Evolutionary conservation across 23 tunicate species (phyloP), one percentile per base, ranked within the genome.

Genomic region (Diplosoma virens): DNA sequence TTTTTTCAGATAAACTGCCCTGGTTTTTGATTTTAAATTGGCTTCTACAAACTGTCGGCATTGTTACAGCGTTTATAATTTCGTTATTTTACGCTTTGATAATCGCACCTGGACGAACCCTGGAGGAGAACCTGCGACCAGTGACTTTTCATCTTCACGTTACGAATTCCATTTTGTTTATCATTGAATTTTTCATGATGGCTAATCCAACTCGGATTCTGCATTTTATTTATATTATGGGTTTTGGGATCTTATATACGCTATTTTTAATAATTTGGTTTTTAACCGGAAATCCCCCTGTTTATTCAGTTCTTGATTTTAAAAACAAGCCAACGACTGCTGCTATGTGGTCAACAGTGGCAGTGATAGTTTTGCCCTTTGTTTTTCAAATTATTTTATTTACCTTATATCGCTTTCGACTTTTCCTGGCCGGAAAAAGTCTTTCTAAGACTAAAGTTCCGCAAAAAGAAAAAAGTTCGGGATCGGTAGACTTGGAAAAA

Each of bases 11-110:
- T 18, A 73, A 45, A 1, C 75, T 65, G 7, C 66, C 50, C 6
- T 82, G 87, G 87, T 82, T 37, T 77, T 66, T 47, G 66, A 82
- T 58, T 21, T 32, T 82, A 25, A 63, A 47, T 67, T 82, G 87
- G 87, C 25, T 59, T 9, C 34, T 82, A 5, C 74, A 47, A 47
- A 48, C 47, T n/a, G 72, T 74, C 22, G 87, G 75, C 0, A 16
- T 64, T 6, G 45, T 24, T n/a, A 41, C 87, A 17, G 87, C 81
- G 25, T 82, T 82, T 27, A 36, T 36, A 25, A 59, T 82, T 25
- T 61, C 75, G 0, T 18, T 82, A 1, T 74, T 82, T 24, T 82
- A 82, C 45, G 60, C 73, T 71, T 80, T 67, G 6, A 20, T 53
- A 17, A 65, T 82, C 22, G 87, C 81, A 0, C 75, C 74, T 11